A percentile compares a stretch with the other conserved stretches of the same genome.
Evolutionary conservation across 1,140 invertebrate species (phyloP).

Genomic region (Batillaria attramentaria): DNA sequence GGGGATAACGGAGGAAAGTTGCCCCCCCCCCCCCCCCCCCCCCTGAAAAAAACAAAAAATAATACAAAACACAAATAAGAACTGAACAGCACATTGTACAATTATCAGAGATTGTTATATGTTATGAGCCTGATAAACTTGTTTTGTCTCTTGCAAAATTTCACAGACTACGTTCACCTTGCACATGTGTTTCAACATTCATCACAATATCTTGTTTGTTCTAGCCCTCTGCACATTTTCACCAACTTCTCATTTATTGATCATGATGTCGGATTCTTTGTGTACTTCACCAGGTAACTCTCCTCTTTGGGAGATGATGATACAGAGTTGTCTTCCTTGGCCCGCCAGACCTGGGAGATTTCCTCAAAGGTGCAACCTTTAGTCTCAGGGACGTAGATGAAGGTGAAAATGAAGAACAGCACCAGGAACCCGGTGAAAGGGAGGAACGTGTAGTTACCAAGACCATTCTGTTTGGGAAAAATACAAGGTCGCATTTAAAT

Average conservation of each 20-base stretch:
- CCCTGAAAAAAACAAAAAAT: neutral
- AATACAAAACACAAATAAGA: neutral
- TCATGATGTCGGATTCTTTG: neutral
- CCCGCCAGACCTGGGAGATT: slow-evolving; percentile 50
- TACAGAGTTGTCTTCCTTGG: neutral
- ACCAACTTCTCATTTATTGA: neutral
- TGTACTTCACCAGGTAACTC: neutral
- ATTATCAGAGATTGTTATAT: neutral
- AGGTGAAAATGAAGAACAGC: slow-evolving; percentile 66
- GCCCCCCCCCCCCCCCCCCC: neutral
- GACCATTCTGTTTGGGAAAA: slow-evolving; percentile 52
- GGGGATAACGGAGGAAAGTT: too few species aligned
- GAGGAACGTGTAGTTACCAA: slow-evolving; percentile 75
- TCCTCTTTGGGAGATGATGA: neutral
- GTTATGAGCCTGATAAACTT: neutral
- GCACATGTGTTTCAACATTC: neutral
- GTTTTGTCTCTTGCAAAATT: neutral
- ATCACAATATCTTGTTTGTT: neutral
- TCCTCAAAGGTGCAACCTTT: slow-evolving; percentile 67
- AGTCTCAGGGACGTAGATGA: slow-evolving; percentile 67
- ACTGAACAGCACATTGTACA: neutral
- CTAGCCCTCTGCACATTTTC: neutral
- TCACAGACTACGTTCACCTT: neutral
- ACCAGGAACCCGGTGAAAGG: slow-evolving; percentile 69
- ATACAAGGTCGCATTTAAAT: neutral